Percentiles rank a stretch among this genome's conserved stretches.
Conservation (phyloP, 2,888 invertebrate species). For the Toxonevra muliebris region DNA sequence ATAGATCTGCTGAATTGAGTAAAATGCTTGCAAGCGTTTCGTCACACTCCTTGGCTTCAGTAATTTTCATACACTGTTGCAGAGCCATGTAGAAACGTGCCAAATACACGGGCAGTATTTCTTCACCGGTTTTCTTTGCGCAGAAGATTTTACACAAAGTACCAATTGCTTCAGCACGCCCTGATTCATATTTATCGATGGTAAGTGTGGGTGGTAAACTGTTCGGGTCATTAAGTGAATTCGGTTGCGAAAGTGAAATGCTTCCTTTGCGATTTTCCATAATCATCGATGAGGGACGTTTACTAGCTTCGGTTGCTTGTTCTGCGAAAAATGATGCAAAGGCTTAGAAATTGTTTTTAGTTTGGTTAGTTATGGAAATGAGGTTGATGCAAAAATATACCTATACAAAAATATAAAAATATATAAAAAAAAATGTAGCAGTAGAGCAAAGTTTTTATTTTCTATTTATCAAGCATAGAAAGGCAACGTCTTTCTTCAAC, state of each 20-base stretch:
- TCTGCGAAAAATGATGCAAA: constrained; percentile 46
- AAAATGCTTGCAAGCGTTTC: constrained; percentile 89
- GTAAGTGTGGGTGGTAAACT: constrained; percentile 76
- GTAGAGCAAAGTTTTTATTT: too few relatives aligned
- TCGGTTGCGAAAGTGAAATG: constrained; percentile 71
- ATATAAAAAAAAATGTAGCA: too few relatives aligned
- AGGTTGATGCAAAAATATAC: neutral
- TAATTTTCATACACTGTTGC: constrained; percentile 82
- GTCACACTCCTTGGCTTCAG: constrained; percentile 74
- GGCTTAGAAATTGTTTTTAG: neutral
- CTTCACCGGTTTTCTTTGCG: constrained; percentile 87
- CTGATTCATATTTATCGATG: constrained; percentile 82
- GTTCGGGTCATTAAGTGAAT: constrained; percentile 73
- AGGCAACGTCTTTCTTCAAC: too few relatives aligned
- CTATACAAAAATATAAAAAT: too few relatives aligned
- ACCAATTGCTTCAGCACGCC: constrained; percentile 94
- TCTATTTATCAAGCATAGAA: too few relatives aligned
- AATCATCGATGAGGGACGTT: constrained; percentile 74
- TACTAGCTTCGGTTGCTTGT: constrained; percentile 67
- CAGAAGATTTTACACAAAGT: constrained; percentile 95
- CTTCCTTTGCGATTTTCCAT: constrained; percentile 70
- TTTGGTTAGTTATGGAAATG: neutral
- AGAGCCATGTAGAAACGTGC: constrained; percentile 93
- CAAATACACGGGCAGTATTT: constrained; percentile 90
- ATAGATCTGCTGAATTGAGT: constrained; percentile 85